These are phyloP conservation scores for Amia ocellicauda DNA, from an alignment of 2,113 vertebrate species.

Conservation along the genomic window DNA sequence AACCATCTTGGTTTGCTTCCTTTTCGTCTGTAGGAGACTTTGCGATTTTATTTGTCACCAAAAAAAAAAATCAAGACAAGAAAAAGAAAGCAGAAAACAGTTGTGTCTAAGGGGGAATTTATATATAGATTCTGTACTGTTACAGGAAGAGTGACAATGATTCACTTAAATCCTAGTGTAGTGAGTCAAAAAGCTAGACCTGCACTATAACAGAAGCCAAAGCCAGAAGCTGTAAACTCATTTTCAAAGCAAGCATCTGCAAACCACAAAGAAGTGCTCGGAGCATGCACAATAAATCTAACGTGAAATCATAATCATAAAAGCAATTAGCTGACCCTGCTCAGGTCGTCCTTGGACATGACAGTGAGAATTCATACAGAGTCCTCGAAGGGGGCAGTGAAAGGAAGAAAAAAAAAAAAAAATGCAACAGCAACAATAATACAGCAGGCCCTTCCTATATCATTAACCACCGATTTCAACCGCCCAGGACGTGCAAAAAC, in stretches of 20 bases:
- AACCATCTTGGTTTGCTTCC: slow-evolving; percentile 53
- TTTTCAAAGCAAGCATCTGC: slow-evolving; percentile 59
- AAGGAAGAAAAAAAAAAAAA: slow-evolving; percentile 46
- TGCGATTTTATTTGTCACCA: slow-evolving; percentile 46
- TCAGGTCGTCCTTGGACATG: slow-evolving; percentile 73
- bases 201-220: slow-evolving; percentile 64
- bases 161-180: slow-evolving; percentile 54
- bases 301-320: slow-evolving; percentile 80
- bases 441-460: slow-evolving; percentile 63
- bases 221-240: slow-evolving; percentile 67
- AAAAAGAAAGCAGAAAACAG: slow-evolving; percentile 18
- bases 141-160: slow-evolving; percentile 54
- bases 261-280: slow-evolving; percentile 62
- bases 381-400: slow-evolving; percentile 52
- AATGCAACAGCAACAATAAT: slow-evolving; percentile 75
- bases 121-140: slow-evolving; percentile 39
- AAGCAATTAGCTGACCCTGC: slow-evolving; percentile 79
- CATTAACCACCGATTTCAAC: slow-evolving; percentile 67
- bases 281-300: slow-evolving; percentile 75
- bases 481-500: slow-evolving; percentile 40
- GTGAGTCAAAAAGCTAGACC: slow-evolving; percentile 68
- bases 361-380: slow-evolving; percentile 73
- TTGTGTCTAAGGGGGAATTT: slow-evolving; percentile 34
- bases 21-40: slow-evolving; percentile 42
- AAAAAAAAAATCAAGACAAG: slow-evolving; percentile 12